Conservation (phyloP, 2,113 vertebrate species). For the Lophochroa leadbeateri region DNA sequence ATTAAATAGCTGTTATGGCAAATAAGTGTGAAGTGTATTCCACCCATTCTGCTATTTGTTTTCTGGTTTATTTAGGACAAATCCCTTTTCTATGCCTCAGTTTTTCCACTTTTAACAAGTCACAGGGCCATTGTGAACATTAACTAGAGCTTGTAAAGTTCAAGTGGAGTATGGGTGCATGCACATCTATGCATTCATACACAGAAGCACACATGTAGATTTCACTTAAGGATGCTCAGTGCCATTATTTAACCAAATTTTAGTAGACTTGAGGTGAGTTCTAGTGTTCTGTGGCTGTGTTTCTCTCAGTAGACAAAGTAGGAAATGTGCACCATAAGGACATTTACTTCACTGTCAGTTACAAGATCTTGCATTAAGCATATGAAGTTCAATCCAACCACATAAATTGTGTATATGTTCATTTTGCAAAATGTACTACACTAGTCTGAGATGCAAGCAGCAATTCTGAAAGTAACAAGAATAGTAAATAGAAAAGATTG, state of each 20-base stretch:
- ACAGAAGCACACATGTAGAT: fast-evolving
- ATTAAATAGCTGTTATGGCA: neutral
- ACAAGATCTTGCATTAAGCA: neutral
- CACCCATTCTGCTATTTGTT: neutral
- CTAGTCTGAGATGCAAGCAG: neutral
- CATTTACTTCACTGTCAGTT: neutral
- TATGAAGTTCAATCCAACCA: neutral
- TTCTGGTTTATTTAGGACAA: neutral
- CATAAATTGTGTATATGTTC: neutral
- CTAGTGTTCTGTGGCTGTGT: neutral
- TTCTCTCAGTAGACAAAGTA: neutral
- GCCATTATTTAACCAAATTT: neutral
- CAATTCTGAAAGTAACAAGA: neutral
- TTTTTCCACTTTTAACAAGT: neutral
- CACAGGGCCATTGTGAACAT: neutral
- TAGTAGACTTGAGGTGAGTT: neutral
- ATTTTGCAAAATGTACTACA: neutral
- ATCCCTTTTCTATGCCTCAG: neutral
- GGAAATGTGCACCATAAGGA: neutral
- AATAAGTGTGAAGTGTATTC: neutral
- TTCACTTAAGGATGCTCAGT: neutral
- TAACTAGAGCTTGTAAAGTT: neutral
- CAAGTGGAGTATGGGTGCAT: neutral
- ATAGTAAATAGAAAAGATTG: neutral
- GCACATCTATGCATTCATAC: neutral